Conservation (phyloP, 2,888 invertebrate genomes). For the Nomada lathburiana region DNA sequence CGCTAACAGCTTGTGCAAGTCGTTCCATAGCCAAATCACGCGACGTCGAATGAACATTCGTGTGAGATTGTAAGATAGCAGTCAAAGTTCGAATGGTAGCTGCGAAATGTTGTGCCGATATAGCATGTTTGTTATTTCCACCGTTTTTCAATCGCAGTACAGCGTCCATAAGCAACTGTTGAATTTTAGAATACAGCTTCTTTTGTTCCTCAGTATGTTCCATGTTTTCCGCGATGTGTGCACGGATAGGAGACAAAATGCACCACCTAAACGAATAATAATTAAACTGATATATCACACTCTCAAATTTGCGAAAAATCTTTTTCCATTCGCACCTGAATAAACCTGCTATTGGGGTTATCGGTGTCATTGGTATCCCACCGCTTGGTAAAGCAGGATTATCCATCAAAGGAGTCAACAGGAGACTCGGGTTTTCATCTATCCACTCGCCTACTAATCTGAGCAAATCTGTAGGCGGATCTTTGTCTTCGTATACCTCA, state of each 20-base stretch:
- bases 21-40: conserved; percentile 87
- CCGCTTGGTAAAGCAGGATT: conserved; percentile 89
- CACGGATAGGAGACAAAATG: conserved; percentile 79
- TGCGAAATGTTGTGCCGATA: conserved; percentile 83
- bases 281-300: conserved; percentile 2
- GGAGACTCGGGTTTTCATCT: conserved; percentile 80
- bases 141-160: conserved; percentile 79
- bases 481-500: conserved; percentile 88
- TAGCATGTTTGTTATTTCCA: conserved; percentile 81
- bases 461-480: conserved; percentile 80
- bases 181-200: conserved; percentile 80
- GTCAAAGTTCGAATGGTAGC: conserved; percentile 77
- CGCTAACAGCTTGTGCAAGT: conserved; percentile 93
- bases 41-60: conserved; percentile 66
- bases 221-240: conserved; percentile 43
- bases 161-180: conserved; percentile 82
- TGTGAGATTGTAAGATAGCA: conserved; percentile 70
- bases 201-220: conserved; percentile 69
- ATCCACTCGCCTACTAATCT: conserved; percentile 82
- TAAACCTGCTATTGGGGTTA: conserved; percentile 92
- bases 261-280: conserved; percentile 77
- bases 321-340: conserved; percentile 83
- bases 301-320: not conserved
- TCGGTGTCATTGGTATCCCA: conserved; percentile 93
- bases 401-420: conserved; percentile 81